Evolutionary conservation across 2,888 invertebrate genomes (phyloP).

Genomic region (Nomada ruficornis): DNA sequence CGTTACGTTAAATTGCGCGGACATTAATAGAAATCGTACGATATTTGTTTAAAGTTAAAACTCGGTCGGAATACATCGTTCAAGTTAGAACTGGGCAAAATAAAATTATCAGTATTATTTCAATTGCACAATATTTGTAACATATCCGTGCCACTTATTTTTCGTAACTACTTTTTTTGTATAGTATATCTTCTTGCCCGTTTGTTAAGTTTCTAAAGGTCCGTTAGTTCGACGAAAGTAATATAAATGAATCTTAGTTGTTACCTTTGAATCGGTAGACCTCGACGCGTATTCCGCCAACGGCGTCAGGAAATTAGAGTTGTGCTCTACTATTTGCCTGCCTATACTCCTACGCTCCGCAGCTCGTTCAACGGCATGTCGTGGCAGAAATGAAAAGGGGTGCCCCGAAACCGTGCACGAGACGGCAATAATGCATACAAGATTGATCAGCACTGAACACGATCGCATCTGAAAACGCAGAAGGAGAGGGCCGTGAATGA

Average conservation of each 20-base stretch:
- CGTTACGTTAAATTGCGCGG: neutral
- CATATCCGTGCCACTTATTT: neutral
- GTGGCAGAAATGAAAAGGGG: slow-evolving; percentile 52
- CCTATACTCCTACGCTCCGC: slow-evolving; percentile 44
- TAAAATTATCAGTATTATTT: too few species aligned
- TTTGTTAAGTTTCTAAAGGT: neutral
- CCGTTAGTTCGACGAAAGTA: neutral
- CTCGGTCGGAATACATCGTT: too few species aligned
- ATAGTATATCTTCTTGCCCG: neutral
- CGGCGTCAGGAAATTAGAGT: slow-evolving; percentile 40
- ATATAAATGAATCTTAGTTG: neutral
- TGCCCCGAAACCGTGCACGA: slow-evolving; percentile 51
- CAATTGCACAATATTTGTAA: neutral
- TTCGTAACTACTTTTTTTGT: neutral
- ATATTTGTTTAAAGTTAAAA: too few species aligned
- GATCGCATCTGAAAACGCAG: slow-evolving; percentile 47
- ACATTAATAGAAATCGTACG: neutral
- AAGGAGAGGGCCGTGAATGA: neutral
- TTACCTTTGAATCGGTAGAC: slow-evolving; percentile 42
- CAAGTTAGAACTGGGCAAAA: too few species aligned
- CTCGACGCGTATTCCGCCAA: slow-evolving; percentile 36
- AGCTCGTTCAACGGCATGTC: slow-evolving; percentile 37
- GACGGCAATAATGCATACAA: slow-evolving; percentile 34
- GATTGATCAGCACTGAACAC: slow-evolving; percentile 42
- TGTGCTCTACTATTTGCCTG: slow-evolving; percentile 38